Evolutionary conservation across 2,888 invertebrate genomes (phyloP).

Genomic region (Apodemia mormo): DNA sequence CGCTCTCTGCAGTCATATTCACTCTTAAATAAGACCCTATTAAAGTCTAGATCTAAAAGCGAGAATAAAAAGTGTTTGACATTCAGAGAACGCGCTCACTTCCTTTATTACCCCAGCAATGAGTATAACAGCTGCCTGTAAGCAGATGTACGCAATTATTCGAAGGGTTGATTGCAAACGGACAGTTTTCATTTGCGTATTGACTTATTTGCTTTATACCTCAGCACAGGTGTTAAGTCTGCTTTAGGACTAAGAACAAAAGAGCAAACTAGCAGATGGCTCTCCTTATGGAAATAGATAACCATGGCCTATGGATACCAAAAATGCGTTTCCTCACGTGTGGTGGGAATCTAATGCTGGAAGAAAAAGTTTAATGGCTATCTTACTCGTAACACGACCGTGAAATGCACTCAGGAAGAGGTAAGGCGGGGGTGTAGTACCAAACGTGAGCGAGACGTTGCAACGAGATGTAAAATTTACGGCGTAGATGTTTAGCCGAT

Average conservation of each 20-base stretch:
- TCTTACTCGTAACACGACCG: too few relatives aligned
- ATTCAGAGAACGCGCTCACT: constrained; percentile 52
- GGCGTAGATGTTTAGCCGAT: too few relatives aligned
- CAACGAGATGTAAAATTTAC: too few relatives aligned
- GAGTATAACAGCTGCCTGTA: constrained; percentile 55
- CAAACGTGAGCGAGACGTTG: too few relatives aligned
- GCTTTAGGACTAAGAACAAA: neutral
- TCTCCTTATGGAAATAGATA: too few relatives aligned
- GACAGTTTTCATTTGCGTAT: constrained; percentile 4
- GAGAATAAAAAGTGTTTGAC: constrained; percentile 44
- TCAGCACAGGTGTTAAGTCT: constrained; percentile 2
- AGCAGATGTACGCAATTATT: constrained; percentile 59
- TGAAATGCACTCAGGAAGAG: too few relatives aligned
- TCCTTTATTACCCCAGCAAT: constrained; percentile 60
- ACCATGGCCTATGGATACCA: too few relatives aligned
- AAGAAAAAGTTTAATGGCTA: too few relatives aligned
- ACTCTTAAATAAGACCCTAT: constrained; percentile 27
- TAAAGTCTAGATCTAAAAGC: constrained; percentile 41
- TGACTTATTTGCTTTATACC: constrained; percentile 7
- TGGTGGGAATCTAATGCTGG: too few relatives aligned
- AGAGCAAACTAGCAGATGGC: too few relatives aligned
- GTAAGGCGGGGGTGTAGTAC: too few relatives aligned
- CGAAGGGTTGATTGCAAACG: constrained; percentile 43
- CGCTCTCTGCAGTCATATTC: neutral
- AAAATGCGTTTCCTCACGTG: too few relatives aligned